Percentiles rank a stretch among this genome's conserved stretches.
Evolutionary conservation across 2,113 vertebrate species (phyloP).

Genomic region (Cynocephalus volans): DNA sequence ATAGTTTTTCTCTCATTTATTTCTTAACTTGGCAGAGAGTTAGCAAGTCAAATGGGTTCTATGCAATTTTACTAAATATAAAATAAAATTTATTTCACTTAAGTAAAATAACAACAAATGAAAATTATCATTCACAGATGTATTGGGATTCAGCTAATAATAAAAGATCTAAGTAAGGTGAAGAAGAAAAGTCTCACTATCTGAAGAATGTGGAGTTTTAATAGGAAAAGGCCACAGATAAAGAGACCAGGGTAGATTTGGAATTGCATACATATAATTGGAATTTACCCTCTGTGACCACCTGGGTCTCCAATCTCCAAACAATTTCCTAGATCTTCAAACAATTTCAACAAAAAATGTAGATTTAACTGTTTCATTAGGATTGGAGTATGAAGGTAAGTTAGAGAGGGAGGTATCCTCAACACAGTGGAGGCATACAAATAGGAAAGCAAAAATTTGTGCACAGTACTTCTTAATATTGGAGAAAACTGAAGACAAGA

Average conservation of each 20-base stretch:
- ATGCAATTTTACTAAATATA: not conserved
- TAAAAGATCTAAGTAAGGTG: not conserved
- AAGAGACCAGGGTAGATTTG: not conserved
- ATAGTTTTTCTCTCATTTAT: not conserved
- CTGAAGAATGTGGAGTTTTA: constrained; percentile 22
- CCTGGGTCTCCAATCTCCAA: not conserved
- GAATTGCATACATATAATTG: not conserved
- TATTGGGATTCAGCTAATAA: not conserved
- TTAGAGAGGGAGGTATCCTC: not conserved
- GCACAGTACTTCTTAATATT: not conserved
- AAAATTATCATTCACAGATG: constrained; percentile 8
- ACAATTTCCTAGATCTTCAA: not conserved
- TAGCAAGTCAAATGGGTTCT: constrained; percentile 15
- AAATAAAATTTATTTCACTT: constrained; percentile 33
- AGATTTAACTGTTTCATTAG: constrained; percentile 4
- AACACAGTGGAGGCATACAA: not conserved
- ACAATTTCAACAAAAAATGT: constrained; percentile 24
- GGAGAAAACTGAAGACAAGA: not conserved
- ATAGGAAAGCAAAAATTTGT: not conserved
- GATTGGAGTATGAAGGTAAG: not conserved
- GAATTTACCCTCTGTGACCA: not conserved
- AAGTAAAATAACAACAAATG: not conserved
- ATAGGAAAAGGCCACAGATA: constrained; percentile 38
- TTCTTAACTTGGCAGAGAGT: not conserved
- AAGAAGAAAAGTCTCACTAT: not conserved